Conservation (phyloP, 2,113 vertebrate species). For the Heterocephalus glaber region DNA sequence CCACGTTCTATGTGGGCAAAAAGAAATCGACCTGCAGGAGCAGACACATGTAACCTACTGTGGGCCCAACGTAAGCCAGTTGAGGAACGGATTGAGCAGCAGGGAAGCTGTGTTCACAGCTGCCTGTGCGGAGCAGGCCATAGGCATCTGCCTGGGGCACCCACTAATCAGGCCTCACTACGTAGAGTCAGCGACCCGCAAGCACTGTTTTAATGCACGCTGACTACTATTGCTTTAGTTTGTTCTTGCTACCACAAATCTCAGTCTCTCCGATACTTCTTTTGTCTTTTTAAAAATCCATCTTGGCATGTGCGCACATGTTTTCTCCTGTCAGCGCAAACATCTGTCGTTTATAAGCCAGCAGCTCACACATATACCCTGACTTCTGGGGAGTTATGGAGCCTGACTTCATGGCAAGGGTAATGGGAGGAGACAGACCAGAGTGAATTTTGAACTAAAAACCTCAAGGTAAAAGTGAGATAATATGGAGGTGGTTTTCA, state of each 20-base stretch:
- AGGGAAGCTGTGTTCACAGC: neutral
- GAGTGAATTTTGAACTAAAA: neutral
- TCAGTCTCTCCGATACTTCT: constrained; percentile 18
- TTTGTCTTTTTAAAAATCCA: constrained; percentile 52
- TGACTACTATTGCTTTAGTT: neutral
- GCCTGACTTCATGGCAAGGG: neutral
- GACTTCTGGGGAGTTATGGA: neutral
- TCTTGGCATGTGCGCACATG: constrained; percentile 66
- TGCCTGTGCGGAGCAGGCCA: neutral
- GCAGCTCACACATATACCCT: neutral
- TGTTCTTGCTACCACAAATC: neutral
- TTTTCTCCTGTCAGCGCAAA: constrained; percentile 47
- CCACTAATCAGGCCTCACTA: neutral
- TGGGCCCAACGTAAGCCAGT: neutral
- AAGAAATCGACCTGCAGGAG: neutral
- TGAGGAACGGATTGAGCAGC: constrained; percentile 18
- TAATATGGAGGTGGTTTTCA: neutral
- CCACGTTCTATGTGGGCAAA: neutral
- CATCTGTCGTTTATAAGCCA: neutral
- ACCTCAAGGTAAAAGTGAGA: neutral
- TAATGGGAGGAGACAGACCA: neutral
- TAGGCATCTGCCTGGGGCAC: constrained; percentile 20
- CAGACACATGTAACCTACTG: neutral
- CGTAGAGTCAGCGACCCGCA: constrained; percentile 16
- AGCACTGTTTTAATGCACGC: neutral